Evolutionary conservation across 2,888 invertebrate genomes (phyloP), one percentile per base, ranked within the genome.

Genomic region (Coecobrya sp.): DNA sequence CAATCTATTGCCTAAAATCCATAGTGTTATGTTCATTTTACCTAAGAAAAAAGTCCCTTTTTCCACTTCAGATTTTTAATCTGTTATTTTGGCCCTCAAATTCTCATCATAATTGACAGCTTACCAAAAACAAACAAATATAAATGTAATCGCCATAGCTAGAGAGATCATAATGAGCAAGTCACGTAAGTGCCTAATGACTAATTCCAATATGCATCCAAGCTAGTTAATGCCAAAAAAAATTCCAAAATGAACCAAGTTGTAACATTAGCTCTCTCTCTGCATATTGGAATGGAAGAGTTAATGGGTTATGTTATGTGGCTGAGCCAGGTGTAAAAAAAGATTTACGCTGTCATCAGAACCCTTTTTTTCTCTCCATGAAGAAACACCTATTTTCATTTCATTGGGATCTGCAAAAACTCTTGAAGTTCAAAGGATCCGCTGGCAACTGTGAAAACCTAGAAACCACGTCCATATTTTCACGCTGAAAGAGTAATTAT

Each of bases 401-500:
- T 55, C 81, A 81, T 81, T 81, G 45, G 76, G 62, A 62, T 79
- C 79, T 87, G 79, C 79, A 86, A 59, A 55, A 73, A 76, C 73
- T 73, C 36, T 73, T 73, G 11, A 27, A 27, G 55, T 30, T 45
- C 86, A 70, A 55, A 86, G 49, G 52, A n/a, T 49, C 55, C 55
- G 55, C 55, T 16, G 8, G 55, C 52, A 81, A 55, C 81, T 55
- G 68, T 65, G 30, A 73, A 86, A 52, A 70, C 30, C 16, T 86
- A 25, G 36, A 84, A 52, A 13, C 68, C 68, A 68, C 70, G 49
- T 13, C 27, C n/a, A 30, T 68, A 42, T 68, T 73, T n/a, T 22
- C 27, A 13, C 42, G 89, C 5, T 84, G 89, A 84, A 49, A 89
- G 89, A 89, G 59, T 89, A 89, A 89, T 89, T 84, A 81, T 68